Evolutionary conservation across 2,113 vertebrate species (phyloP).

Genomic region (Sphyrna mokarran): DNA sequence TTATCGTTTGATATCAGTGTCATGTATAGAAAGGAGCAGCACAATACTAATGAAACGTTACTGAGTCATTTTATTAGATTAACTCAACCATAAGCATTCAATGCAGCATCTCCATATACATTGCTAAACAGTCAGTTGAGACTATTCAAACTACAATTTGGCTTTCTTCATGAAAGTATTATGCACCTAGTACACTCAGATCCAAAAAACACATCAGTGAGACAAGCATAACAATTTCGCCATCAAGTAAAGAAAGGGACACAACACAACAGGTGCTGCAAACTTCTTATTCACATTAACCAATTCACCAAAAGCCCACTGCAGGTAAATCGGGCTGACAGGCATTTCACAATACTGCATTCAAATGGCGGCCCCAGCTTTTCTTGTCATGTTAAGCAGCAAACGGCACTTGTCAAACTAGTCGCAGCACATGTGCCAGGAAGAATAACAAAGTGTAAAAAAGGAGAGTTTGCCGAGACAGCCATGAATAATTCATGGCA

Average conservation of each 20-base stretch:
- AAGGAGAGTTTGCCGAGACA: neutral
- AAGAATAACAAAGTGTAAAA: conserved; percentile 33
- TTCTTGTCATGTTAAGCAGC: conserved; percentile 35
- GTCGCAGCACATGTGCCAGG: conserved; percentile 20
- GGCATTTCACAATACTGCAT: conserved; percentile 35
- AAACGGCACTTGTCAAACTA: conserved; percentile 24
- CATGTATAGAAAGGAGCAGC: neutral
- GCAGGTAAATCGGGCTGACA: conserved; percentile 37
- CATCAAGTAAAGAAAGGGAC: conserved; percentile 31
- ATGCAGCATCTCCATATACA: neutral
- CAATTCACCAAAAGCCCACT: conserved; percentile 26
- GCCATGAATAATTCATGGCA: conserved; percentile 17
- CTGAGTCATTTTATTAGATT: conserved; percentile 12
- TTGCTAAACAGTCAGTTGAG: conserved; percentile 21
- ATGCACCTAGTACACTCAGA: conserved; percentile 16
- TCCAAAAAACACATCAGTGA: conserved; percentile 29
- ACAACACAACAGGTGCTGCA: conserved; percentile 36
- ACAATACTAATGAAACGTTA: conserved; percentile 23
- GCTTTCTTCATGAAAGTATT: conserved; percentile 28
- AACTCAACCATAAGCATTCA: conserved; percentile 31
- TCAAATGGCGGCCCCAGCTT: conserved; percentile 19
- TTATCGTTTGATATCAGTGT: neutral
- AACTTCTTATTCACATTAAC: conserved; percentile 15
- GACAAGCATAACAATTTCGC: conserved; percentile 23
- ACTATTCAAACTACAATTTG: conserved; percentile 25